These are phyloP conservation scores for Hiodon alosoides DNA, from an alignment of 2,113 vertebrate species.

Conservation along the genomic window DNA sequence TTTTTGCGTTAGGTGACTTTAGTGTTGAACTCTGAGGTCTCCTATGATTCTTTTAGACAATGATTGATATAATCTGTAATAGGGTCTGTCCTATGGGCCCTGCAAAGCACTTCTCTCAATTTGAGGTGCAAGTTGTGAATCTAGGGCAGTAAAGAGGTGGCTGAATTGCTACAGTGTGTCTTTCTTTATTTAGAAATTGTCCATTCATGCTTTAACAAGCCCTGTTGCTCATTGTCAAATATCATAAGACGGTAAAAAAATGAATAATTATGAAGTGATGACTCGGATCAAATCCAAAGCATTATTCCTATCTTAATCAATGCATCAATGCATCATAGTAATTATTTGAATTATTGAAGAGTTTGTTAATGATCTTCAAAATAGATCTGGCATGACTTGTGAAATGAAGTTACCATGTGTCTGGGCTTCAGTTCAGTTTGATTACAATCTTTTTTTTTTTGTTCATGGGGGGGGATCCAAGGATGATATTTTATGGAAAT, in stretches of 20 bases:
- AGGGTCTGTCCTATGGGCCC: slow-evolving; percentile 3
- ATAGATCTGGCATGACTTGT: not conserved
- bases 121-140: not conserved
- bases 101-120: not conserved
- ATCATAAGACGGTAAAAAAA: not conserved
- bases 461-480: not conserved
- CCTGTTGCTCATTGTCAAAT: too few relatives aligned
- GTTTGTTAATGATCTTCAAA: not conserved
- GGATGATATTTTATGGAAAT: not conserved
- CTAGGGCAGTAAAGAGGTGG: not conserved
- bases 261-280: not conserved
- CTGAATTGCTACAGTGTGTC: not conserved
- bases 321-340: not conserved
- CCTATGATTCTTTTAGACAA: not conserved
- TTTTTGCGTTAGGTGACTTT: not conserved
- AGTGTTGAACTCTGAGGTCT: not conserved
- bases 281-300: too few relatives aligned
- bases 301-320: not conserved
- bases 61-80: not conserved
- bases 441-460: not conserved
- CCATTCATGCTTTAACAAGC: too few relatives aligned
- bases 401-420: not conserved
- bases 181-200: too few relatives aligned
- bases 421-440: not conserved
- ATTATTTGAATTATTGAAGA: not conserved